Evolutionary conservation across 2,113 vertebrate genomes (phyloP).

Genomic region (Bos indicus): DNA sequence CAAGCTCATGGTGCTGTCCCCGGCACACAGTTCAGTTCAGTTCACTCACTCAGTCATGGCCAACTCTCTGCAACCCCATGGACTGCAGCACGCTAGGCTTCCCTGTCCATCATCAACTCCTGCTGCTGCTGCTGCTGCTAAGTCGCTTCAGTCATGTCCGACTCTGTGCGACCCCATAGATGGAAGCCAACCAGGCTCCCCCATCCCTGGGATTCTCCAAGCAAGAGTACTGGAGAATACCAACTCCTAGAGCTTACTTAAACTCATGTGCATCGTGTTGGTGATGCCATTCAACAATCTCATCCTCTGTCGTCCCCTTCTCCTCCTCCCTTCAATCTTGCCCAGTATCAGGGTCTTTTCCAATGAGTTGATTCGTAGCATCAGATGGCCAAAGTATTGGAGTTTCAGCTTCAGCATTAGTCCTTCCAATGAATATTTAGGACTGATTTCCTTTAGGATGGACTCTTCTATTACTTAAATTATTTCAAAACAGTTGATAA

Average conservation of each 20-base stretch:
- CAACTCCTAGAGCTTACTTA: background rate
- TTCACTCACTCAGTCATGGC: background rate
- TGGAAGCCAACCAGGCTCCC: too few species aligned
- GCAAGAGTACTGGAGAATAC: too few species aligned
- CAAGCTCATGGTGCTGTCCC: background rate
- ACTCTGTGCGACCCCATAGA: too few species aligned
- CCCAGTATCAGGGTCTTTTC: background rate
- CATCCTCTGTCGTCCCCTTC: background rate
- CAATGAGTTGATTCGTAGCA: background rate
- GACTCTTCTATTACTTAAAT: background rate
- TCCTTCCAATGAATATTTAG: background rate
- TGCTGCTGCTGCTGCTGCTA: too few species aligned
- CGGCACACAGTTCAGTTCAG: background rate
- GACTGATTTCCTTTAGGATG: background rate
- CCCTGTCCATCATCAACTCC: background rate
- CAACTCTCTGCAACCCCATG: background rate
- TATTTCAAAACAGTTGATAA: background rate
- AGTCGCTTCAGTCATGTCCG: too few species aligned
- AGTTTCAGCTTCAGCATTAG: background rate
- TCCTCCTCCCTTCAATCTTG: background rate
- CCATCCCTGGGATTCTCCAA: too few species aligned
- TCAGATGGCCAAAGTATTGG: background rate
- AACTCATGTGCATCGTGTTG: background rate
- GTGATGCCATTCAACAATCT: background rate
- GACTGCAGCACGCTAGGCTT: background rate